These are phyloP conservation scores for Rafetus swinhoei DNA, from an alignment of 2,113 vertebrate genomes.

Conservation along the genomic window DNA sequence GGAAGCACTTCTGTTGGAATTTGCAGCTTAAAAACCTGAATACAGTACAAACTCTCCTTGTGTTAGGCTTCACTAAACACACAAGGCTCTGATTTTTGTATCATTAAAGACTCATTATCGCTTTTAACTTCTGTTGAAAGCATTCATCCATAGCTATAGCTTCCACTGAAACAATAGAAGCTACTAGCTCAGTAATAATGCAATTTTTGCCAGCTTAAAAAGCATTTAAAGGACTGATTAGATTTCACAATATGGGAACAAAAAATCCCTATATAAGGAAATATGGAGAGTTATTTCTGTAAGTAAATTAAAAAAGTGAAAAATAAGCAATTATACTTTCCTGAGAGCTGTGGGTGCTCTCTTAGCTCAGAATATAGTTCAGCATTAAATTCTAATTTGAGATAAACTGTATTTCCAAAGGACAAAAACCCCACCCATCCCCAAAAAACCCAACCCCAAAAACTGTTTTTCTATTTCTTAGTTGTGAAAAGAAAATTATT, in stretches of 20 bases:
- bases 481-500: conserved; percentile 58
- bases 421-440: background rate
- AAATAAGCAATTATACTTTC: conserved; percentile 27
- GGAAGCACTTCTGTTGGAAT: conserved; percentile 51
- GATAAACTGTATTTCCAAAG: conserved; percentile 52
- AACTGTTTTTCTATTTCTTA: conserved; percentile 49
- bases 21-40: conserved; percentile 58
- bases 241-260: conserved; percentile 64
- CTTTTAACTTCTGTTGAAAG: conserved; percentile 82
- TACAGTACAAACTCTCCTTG: conserved; percentile 5
- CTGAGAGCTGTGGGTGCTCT: background rate
- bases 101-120: conserved; percentile 83
- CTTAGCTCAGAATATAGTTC: conserved; percentile 15
- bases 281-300: conserved; percentile 66
- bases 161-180: conserved; percentile 76
- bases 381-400: conserved; percentile 34
- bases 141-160: conserved; percentile 78
- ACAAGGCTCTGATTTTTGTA: conserved; percentile 78
- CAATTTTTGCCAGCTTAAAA: conserved; percentile 66
- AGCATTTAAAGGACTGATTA: conserved; percentile 70
- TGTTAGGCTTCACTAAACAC: conserved; percentile 77
- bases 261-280: conserved; percentile 54
- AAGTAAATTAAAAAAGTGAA: conserved; percentile 52
- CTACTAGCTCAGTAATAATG: conserved; percentile 69
- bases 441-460: background rate